Conservation (phyloP, 2,113 vertebrate species). For the Vombatus ursinus region DNA sequence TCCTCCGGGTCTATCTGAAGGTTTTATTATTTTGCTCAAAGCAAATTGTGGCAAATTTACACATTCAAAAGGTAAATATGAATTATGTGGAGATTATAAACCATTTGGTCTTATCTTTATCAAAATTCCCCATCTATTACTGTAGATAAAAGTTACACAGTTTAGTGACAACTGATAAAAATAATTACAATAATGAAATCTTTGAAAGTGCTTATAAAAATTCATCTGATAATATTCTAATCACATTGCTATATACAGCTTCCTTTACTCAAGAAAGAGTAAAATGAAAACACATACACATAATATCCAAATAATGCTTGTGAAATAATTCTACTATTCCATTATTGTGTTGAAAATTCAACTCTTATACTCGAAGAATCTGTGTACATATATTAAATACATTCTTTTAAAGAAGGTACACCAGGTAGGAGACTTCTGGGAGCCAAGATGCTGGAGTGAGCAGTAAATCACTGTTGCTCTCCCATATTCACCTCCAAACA, state of each 20-base stretch:
- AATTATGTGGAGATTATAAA: not conserved
- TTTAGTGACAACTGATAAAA: slow-evolving; percentile 10
- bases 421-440: too few species aligned
- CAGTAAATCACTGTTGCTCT: too few species aligned
- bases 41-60: not conserved
- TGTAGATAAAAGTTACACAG: not conserved
- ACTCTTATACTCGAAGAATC: not conserved
- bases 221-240: not conserved
- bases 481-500: too few species aligned
- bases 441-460: too few species aligned
- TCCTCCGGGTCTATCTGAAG: not conserved
- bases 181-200: not conserved
- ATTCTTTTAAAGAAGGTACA: not conserved
- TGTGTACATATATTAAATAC: not conserved
- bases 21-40: not conserved
- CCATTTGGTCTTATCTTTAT: not conserved
- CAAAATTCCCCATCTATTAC: not conserved
- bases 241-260: not conserved
- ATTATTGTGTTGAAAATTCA: not conserved
- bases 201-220: slow-evolving; percentile 2
- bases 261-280: not conserved
- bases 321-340: not conserved
- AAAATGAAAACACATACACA: not conserved
- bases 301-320: not conserved
- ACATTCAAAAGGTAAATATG: not conserved